phyloP scores from a whole-genome alignment of 1,140 invertebrate species.

The Saccostrea cuccullata region DNA sequence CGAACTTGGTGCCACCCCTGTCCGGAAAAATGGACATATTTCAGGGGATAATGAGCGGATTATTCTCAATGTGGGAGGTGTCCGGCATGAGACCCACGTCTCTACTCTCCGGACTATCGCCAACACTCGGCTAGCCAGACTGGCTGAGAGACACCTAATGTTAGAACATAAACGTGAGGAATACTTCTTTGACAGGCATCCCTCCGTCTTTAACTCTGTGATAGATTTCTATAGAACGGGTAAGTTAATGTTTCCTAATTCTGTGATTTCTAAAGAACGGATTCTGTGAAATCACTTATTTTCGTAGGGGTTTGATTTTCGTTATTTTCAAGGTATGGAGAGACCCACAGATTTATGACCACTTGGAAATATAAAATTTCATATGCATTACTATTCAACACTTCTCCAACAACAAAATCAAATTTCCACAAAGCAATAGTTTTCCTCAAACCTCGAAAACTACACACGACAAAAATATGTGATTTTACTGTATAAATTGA shows the following conservation, averaged over 20 bases:
- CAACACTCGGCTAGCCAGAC: constrained; percentile 72
- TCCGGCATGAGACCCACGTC: constrained; percentile 96
- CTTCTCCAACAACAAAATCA: too few relatives aligned
- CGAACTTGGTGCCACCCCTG: constrained; percentile 56
- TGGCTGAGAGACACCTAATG: constrained; percentile 70
- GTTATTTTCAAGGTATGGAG: too few relatives aligned
- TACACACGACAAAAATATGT: too few relatives aligned
- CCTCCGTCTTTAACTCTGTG: constrained; percentile 77
- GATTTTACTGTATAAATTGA: too few relatives aligned
- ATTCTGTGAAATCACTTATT: too few relatives aligned
- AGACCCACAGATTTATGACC: not conserved
- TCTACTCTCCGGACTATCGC: constrained; percentile 76
- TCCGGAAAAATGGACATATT: constrained; percentile 49
- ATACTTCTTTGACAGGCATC: constrained; percentile 79
- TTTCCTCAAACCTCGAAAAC: too few relatives aligned
- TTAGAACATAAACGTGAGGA: constrained; percentile 69
- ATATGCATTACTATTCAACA: not conserved
- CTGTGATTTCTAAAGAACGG: too few relatives aligned
- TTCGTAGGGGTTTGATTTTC: too few relatives aligned
- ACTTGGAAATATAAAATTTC: not conserved
- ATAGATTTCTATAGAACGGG: constrained; percentile 77
- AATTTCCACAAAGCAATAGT: too few relatives aligned
- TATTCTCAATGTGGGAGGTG: constrained; percentile 97
- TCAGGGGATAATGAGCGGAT: constrained; percentile 80
- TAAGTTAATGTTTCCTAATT: constrained; percentile 62